Base-by-base conservation (phyloP, 2,113 vertebrate genomes). In the Nothobranchius kuhntae region DNA sequence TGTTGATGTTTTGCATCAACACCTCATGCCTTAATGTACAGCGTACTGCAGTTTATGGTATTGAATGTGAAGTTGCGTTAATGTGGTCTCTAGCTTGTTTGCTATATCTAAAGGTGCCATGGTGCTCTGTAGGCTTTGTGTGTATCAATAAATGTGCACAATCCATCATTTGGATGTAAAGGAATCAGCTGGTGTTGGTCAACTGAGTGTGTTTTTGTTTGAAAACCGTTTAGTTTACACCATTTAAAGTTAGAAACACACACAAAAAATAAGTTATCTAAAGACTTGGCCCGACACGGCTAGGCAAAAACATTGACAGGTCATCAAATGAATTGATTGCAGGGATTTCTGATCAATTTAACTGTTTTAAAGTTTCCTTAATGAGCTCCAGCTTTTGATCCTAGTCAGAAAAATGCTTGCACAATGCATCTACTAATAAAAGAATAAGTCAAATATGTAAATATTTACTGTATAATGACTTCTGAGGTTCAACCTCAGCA, bases 21-120 rank as follows among this genome's bases (percentile, higher is more conserved):
- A 91, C 93, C 90, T 84, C 89, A 92, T 89, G 93, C 92, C 93
- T 94, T 94, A 93, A 93, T 93, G 86, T 91, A 91, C 89, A 90
- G 77, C 82, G 71, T 78, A 76, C 71, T 81, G 75, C 79, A 78
- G 73, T 81, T 73, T 89, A 60, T 85, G 82, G 85, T 86, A 76
- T 67, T 59, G 78, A 87, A 87, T 86, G 86, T 89, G 71, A 68
- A 78, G 76, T 87, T 71, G 53, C 83, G 83, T 83, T 77, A 76
- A 55, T 82, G 77, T 83, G 80, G 81, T 87, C 75, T 56, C 68
- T 82, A 69, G 78, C 86, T 87, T 81, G 71, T 84, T 73, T 83
- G 71, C 80, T 87, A 62, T 72, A 74, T 87, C 61, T 77, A 84
- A 48, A 73, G 75, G 77, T 81, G 66, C 63, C 73, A 73, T 81